Evolutionary conservation across 2,888 invertebrate species (phyloP).

Genomic region (Nasonovia ribisnigri): DNA sequence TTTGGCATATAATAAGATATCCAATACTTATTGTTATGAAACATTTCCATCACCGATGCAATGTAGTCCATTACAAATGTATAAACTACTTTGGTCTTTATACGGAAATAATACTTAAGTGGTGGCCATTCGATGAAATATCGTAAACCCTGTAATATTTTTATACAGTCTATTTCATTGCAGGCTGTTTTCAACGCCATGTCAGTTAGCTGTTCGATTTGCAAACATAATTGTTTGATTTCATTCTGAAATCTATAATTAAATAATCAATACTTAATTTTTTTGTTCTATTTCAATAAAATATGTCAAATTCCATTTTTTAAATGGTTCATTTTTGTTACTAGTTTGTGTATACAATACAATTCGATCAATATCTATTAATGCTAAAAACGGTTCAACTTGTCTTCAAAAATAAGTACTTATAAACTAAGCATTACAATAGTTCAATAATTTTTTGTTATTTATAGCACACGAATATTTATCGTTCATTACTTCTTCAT

Average conservation of each 20-base stretch:
- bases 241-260: slow-evolving; percentile 11
- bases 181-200: not conserved
- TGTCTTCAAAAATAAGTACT: not conserved
- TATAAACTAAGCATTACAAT: not conserved
- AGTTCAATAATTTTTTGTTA: not conserved
- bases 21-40: not conserved
- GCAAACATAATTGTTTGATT: not conserved
- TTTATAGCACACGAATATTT: not conserved
- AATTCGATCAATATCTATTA: not conserved
- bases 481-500: slow-evolving; percentile 18
- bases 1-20: not conserved
- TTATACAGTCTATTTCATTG: not conserved
- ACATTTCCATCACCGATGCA: not conserved
- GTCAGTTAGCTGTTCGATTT: not conserved
- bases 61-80: not conserved
- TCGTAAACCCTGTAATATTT: slow-evolving; percentile 22
- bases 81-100: not conserved
- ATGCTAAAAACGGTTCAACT: not conserved
- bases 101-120: not conserved
- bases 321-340: not conserved
- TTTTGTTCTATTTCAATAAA: not conserved
- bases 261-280: not conserved
- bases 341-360: not conserved
- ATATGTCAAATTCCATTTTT: not conserved
- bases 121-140: not conserved